Percentiles rank a stretch among this genome's conserved stretches.
Conservation (phyloP, 2,113 vertebrate species). For the Piaya cayana region DNA sequence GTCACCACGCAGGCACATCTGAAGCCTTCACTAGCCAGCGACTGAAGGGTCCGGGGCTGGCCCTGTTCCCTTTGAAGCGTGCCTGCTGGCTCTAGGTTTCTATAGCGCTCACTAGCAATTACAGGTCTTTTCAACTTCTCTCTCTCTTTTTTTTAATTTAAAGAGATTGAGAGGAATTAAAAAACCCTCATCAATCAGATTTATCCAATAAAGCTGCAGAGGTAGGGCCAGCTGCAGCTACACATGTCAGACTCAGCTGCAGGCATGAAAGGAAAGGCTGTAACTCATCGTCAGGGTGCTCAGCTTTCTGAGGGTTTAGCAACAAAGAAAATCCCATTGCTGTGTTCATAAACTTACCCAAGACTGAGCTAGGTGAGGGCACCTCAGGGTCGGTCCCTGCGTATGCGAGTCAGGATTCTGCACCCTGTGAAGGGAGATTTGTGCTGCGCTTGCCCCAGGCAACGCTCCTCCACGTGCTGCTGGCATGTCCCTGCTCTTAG, state of each 20-base stretch:
- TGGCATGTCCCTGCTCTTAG: accelerated
- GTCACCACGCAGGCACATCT: neutral
- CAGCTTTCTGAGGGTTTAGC: neutral
- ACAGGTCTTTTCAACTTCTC: slow-evolving; percentile 41
- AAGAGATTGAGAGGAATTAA: slow-evolving; percentile 57
- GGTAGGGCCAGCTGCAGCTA: slow-evolving; percentile 60
- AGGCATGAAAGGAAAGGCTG: slow-evolving; percentile 14
- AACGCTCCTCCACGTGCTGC: neutral
- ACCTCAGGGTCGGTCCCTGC: neutral
- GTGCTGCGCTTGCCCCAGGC: neutral
- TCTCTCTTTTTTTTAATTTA: slow-evolving; percentile 31
- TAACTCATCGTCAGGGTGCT: slow-evolving; percentile 2
- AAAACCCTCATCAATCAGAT: slow-evolving; percentile 47
- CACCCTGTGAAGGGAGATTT: neutral
- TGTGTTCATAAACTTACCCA: neutral
- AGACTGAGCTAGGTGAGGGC: neutral
- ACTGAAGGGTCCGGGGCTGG: neutral
- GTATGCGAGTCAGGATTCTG: neutral
- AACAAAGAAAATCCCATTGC: neutral
- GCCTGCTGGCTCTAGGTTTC: slow-evolving; percentile 47
- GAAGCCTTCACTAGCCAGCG: neutral
- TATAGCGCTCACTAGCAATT: slow-evolving; percentile 7
- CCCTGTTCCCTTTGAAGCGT: slow-evolving; percentile 19
- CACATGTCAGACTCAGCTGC: slow-evolving; percentile 47
- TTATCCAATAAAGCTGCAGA: slow-evolving; percentile 57